Evolutionary conservation across 2,113 vertebrate genomes (phyloP).

Genomic region (Cephalophus harveyi): DNA sequence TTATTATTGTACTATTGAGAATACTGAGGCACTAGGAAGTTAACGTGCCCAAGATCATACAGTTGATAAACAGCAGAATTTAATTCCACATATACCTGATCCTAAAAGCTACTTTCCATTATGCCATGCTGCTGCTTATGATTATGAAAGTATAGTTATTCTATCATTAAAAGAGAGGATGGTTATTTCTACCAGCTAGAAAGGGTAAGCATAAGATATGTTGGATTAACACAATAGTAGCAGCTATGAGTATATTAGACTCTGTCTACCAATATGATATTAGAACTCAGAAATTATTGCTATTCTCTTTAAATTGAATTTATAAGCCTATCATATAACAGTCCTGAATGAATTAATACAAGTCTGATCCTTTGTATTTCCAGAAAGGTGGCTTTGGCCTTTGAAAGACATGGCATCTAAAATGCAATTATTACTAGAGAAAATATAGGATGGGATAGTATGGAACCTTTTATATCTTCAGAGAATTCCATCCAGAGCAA

Average conservation of each 20-base stretch:
- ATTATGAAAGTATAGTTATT: neutral
- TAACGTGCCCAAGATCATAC: neutral
- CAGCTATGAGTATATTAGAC: neutral
- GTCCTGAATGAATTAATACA: neutral
- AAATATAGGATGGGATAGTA: neutral
- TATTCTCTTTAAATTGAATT: neutral
- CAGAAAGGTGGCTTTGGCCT: neutral
- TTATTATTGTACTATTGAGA: neutral
- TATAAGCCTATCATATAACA: neutral
- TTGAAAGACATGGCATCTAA: neutral
- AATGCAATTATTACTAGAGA: neutral
- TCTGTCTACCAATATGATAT: neutral
- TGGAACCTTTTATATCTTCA: neutral
- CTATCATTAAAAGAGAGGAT: neutral
- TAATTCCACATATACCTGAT: neutral
- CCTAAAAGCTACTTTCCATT: neutral
- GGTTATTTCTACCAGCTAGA: neutral
- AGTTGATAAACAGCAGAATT: neutral
- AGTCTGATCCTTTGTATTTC: neutral
- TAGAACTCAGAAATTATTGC: neutral
- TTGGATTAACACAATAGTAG: neutral
- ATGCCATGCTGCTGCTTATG: neutral
- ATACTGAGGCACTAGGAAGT: neutral
- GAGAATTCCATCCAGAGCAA: neutral
- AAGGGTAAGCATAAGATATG: neutral